phyloP scores from a whole-genome alignment of 1,140 invertebrate genomes.

The Aplysia californica region DNA sequence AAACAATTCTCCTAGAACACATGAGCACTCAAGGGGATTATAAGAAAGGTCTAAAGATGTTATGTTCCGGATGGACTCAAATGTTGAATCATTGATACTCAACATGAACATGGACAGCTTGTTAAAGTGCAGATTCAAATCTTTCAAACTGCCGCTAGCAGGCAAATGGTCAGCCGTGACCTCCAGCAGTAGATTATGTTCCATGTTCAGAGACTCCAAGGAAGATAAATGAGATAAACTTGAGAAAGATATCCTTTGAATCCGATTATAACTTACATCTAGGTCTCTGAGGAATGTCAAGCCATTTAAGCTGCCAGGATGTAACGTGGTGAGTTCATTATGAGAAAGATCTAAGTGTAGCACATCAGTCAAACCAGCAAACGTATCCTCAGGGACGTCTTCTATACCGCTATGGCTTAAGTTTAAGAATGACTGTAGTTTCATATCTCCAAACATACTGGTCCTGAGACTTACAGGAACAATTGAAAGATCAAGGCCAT shows the following conservation, averaged over 20 bases:
- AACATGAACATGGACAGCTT: conserved; percentile 31
- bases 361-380: conserved; percentile 23
- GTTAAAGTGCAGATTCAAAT: conserved; percentile 38
- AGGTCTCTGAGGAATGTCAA: conserved; percentile 38
- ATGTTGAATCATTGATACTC: not conserved
- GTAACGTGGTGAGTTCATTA: conserved; percentile 35
- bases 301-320: conserved; percentile 34
- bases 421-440: conserved; percentile 23
- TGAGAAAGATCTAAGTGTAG: conserved; percentile 38
- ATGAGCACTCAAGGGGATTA: conserved; percentile 60
- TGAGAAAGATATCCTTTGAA: too few relatives aligned
- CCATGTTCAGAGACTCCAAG: conserved; percentile 39
- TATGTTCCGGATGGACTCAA: conserved; percentile 28
- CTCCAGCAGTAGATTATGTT: conserved; percentile 34
- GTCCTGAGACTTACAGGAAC: not conserved
- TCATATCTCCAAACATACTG: conserved; percentile 23
- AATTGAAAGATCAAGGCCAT: not conserved
- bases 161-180: conserved; percentile 31
- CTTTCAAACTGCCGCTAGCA: conserved; percentile 29
- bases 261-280: conserved; percentile 47
- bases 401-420: conserved; percentile 34
- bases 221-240: conserved; percentile 34
- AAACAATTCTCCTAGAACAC: conserved; percentile 33
- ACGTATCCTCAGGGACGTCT: conserved; percentile 11
- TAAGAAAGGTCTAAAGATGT: conserved; percentile 37